Conservation (phyloP, 2,797 vertebrate species). For the Knipowitschia caucasica region DNA sequence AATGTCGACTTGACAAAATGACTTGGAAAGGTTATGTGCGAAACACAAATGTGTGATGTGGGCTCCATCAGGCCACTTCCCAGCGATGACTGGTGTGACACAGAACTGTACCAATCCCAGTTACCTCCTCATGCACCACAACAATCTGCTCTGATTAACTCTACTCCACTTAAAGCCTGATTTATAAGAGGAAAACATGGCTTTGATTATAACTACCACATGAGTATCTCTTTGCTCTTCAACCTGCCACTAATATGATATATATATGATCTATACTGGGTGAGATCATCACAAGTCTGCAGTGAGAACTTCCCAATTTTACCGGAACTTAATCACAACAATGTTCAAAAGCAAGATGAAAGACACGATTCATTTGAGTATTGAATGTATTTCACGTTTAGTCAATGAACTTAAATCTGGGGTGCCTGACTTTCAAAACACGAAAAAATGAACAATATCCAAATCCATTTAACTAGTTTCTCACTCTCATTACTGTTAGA, state of each 20-base stretch:
- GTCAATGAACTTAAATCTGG: no score
- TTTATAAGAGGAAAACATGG: constrained; percentile 30
- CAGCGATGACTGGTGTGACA: constrained; percentile 56
- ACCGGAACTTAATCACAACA: neutral
- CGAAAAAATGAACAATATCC: no score
- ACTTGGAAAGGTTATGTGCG: constrained; percentile 45
- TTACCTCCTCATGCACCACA: constrained; percentile 49
- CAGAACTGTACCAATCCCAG: constrained; percentile 53
- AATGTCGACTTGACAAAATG: no score
- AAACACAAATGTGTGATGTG: constrained; percentile 42
- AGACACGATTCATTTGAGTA: no score
- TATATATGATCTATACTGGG: constrained; percentile 4
- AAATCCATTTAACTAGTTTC: no score
- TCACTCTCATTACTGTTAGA: no score
- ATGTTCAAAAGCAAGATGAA: no score
- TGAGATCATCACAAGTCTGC: constrained; percentile 1
- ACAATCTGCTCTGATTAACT: constrained; percentile 14
- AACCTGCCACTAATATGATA: constrained; percentile 6
- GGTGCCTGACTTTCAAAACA: no score
- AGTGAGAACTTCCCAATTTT: neutral
- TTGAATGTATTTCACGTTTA: no score
- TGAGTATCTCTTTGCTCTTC: constrained; percentile 16
- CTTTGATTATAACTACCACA: constrained; percentile 27
- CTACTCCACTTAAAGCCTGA: neutral
- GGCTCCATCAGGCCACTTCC: constrained; percentile 38